Percentiles rank a stretch among this genome's conserved stretches.
Conservation (phyloP, 2,797 vertebrate genomes). For the Danio albolineatus region DNA sequence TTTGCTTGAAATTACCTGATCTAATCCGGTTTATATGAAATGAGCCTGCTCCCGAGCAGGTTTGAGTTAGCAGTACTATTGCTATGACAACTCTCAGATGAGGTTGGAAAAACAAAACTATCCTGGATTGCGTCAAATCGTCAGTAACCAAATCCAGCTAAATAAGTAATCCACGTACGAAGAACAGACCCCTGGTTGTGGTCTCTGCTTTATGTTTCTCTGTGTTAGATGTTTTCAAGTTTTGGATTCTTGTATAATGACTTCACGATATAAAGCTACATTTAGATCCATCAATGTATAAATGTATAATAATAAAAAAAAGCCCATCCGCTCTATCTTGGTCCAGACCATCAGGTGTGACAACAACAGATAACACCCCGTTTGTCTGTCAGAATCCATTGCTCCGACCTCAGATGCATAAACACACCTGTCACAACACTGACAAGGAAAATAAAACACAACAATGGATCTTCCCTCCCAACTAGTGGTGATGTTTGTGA, state of each 20-base stretch:
- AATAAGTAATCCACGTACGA: no score
- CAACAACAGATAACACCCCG: conserved; percentile 30
- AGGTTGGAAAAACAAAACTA: no score
- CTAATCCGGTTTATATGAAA: no score
- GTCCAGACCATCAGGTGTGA: conserved; percentile 19
- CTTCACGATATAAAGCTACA: not conserved
- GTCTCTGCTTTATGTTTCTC: not conserved
- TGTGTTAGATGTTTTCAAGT: not conserved
- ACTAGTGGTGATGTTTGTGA: conserved; percentile 33
- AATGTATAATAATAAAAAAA: conserved; percentile 25
- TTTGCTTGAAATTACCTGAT: no score
- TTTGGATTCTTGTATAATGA: not conserved
- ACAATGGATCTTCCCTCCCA: conserved; percentile 37
- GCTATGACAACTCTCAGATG: no score
- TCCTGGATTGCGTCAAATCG: no score
- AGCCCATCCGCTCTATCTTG: conserved; percentile 9
- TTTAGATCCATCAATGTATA: conserved; percentile 10
- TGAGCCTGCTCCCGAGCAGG: no score
- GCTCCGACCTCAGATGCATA: conserved; percentile 18
- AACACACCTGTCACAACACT: conserved; percentile 48
- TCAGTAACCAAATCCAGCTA: no score
- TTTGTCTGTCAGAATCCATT: conserved; percentile 40
- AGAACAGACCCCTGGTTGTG: no score
- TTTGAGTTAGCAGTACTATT: no score
- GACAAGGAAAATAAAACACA: conserved; percentile 31